Percentiles rank a stretch among this genome's conserved stretches.
Conservation (phyloP, 2,888 invertebrate species). For the Athalia rosae region DNA sequence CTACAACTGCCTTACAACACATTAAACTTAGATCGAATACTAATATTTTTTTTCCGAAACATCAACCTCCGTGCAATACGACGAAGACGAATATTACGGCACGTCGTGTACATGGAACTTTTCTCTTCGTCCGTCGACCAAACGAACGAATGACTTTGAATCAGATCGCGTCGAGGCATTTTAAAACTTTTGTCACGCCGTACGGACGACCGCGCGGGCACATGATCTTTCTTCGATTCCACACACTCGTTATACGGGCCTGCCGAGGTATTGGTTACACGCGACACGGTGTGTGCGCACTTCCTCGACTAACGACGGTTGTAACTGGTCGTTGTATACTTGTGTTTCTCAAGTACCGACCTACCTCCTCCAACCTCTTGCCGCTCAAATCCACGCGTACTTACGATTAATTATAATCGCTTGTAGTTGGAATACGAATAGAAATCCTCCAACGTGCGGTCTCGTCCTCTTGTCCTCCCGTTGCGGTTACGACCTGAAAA, state of each 20-base stretch:
- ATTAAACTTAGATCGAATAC: conserved; percentile 57
- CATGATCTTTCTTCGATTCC: conserved; percentile 1
- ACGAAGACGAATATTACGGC: conserved; percentile 4
- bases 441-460: neutral
- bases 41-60: conserved; percentile 51
- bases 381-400: neutral
- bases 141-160: neutral
- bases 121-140: conserved; percentile 24
- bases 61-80: neutral
- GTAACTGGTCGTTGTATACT: conserved; percentile 27
- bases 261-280: neutral
- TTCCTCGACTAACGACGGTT: conserved; percentile 17
- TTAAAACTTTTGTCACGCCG: neutral
- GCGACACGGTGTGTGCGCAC: neutral
- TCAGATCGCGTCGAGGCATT: conserved; percentile 24
- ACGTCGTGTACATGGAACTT: too few species aligned
- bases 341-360: too few species aligned
- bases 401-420: conserved; percentile 25
- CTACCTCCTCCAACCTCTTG: neutral
- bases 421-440: conserved; percentile 25
- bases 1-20: conserved; percentile 65
- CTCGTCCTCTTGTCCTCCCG: too few species aligned
- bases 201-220: conserved; percentile 4
- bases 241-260: neutral
- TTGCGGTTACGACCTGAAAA: too few species aligned